phyloP scores from a whole-genome alignment of 2,113 vertebrate species.

The Corythornis cristatus region DNA sequence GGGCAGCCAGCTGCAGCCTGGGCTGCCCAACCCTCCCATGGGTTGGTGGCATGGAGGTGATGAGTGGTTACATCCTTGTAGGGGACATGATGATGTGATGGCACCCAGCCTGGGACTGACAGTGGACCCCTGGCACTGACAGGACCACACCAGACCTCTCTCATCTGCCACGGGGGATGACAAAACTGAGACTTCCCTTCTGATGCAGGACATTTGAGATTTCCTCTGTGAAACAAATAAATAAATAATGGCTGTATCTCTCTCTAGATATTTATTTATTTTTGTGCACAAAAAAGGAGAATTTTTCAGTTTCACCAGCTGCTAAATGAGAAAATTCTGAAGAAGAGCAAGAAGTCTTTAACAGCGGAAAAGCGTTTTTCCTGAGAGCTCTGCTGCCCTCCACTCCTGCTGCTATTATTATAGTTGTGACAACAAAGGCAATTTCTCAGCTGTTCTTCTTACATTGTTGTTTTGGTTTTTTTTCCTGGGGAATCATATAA shows the following conservation, averaged over 20 bases:
- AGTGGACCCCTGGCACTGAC: not conserved
- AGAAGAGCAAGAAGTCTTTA: not conserved
- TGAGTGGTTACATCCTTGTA: not conserved
- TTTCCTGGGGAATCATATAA: not conserved
- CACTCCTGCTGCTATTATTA: not conserved
- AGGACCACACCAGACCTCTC: not conserved
- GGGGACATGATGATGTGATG: accelerated
- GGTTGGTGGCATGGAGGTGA: accelerated
- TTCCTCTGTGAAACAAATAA: too few relatives aligned
- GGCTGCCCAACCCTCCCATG: accelerated
- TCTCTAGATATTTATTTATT: not conserved
- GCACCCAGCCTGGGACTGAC: not conserved
- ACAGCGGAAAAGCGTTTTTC: not conserved
- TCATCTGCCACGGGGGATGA: not conserved
- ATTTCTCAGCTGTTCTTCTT: not conserved
- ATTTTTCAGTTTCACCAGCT: not conserved
- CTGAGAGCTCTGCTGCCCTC: not conserved
- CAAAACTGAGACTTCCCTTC: too few relatives aligned
- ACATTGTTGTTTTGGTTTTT: not conserved
- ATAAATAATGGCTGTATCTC: not conserved
- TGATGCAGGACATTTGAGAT: too few relatives aligned
- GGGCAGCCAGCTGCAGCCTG: accelerated
- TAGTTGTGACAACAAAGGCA: not conserved
- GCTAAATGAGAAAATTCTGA: not conserved
- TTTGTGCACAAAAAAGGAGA: not conserved